A percentile compares a stretch with the other conserved stretches of the same genome.
These are phyloP conservation scores for Hippocampus abdominalis DNA, from an alignment of 2,113 vertebrate genomes.

Conservation along the genomic window DNA sequence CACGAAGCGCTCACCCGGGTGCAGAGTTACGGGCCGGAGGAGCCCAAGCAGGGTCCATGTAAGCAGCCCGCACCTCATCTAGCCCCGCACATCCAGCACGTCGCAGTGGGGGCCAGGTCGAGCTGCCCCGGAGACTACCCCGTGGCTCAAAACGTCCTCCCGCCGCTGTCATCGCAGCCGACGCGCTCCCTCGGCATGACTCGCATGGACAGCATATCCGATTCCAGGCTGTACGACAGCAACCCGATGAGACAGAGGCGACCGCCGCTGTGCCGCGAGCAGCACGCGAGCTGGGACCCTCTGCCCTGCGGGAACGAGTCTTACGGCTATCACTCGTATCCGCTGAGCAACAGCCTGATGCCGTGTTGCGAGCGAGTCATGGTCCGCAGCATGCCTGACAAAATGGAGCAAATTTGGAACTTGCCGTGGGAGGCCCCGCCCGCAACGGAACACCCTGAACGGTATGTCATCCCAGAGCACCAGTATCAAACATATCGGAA, in stretches of 20 bases:
- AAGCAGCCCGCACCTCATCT: conserved; percentile 86
- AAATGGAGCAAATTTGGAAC: conserved; percentile 98
- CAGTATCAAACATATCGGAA: conserved; percentile 98
- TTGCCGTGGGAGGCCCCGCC: conserved; percentile 86
- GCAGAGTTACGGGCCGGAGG: conserved; percentile 91
- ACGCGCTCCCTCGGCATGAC: conserved; percentile 96
- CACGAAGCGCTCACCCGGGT: conserved; percentile 88
- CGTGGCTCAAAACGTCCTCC: conserved; percentile 79
- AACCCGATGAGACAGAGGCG: conserved; percentile 89
- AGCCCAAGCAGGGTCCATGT: conserved; percentile 83
- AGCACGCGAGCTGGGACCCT: conserved; percentile 97
- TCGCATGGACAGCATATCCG: conserved; percentile 96
- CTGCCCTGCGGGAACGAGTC: conserved; percentile 84
- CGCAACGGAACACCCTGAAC: conserved; percentile 81
- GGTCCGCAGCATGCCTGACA: conserved; percentile 97
- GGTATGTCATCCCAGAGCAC: conserved; percentile 88
- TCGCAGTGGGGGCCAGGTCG: conserved; percentile 81
- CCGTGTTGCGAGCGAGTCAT: conserved; percentile 94
- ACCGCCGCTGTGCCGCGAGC: conserved; percentile 94
- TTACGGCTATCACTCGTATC: conserved; percentile 86
- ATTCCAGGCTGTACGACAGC: conserved; percentile 93
- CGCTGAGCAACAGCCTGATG: conserved; percentile 88
- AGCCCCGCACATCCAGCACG: conserved; percentile 84
- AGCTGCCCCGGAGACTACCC: conserved; percentile 93
- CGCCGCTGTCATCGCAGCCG: conserved; percentile 79